These are phyloP conservation scores for Aromia moschata DNA, from an alignment of 2,888 invertebrate genomes.

Conservation along the genomic window DNA sequence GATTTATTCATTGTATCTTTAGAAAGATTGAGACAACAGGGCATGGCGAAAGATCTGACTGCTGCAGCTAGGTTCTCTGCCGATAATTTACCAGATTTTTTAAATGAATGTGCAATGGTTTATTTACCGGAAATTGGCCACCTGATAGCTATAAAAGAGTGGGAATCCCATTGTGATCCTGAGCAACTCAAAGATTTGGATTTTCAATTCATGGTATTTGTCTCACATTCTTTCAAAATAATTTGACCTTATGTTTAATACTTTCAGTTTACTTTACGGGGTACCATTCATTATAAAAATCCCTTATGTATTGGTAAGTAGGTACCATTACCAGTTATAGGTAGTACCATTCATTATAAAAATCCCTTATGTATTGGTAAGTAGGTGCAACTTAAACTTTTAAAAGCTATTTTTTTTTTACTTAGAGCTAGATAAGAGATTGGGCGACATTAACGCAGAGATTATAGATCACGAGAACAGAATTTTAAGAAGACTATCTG, in stretches of 20 bases:
- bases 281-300: slow-evolving; percentile 59
- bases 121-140: slow-evolving; percentile 83
- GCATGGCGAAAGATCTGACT: slow-evolving; percentile 77
- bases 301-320: slow-evolving; percentile 58
- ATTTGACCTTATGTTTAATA: slow-evolving; percentile 20
- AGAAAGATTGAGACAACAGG: slow-evolving; percentile 77
- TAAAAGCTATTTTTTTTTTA: slow-evolving; percentile 7
- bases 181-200: slow-evolving; percentile 71
- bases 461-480: slow-evolving; percentile 83
- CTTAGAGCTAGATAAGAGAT: slow-evolving; percentile 76
- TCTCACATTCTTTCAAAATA: not conserved
- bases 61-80: slow-evolving; percentile 77
- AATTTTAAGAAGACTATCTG: slow-evolving; percentile 68
- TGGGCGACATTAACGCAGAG: slow-evolving; percentile 82
- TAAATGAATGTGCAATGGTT: slow-evolving; percentile 73
- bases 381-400: not conserved
- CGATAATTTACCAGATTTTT: slow-evolving; percentile 71
- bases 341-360: slow-evolving; percentile 58
- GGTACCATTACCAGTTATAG: no score
- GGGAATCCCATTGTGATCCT: slow-evolving; percentile 67
- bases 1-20: slow-evolving; percentile 44
- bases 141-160: slow-evolving; percentile 77
- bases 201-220: slow-evolving; percentile 76
- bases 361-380: slow-evolving; percentile 60
- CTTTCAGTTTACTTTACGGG: slow-evolving; percentile 57